Conservation (phyloP, 2,888 invertebrate genomes). For the Anoplius nigerrimus region DNA sequence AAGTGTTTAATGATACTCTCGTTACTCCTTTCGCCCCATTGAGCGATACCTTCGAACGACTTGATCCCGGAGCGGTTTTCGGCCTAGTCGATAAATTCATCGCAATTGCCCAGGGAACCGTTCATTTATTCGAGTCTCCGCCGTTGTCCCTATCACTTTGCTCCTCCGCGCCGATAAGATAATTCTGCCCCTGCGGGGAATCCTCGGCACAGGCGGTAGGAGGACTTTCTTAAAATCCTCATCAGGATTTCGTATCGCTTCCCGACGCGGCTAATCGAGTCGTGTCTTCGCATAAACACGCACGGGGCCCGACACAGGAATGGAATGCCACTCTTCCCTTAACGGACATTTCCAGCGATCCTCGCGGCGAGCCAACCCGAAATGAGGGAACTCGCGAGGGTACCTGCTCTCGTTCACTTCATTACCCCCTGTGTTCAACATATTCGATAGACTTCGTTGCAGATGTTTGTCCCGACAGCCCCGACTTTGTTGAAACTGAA, state of each 20-base stretch:
- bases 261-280: conserved; percentile 25
- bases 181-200: background rate
- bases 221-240: background rate
- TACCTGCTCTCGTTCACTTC: too few relatives aligned
- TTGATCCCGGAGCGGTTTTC: too few relatives aligned
- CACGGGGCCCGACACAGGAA: conserved; percentile 26
- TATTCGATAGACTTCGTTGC: too few relatives aligned
- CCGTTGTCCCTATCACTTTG: background rate
- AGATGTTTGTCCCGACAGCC: too few relatives aligned
- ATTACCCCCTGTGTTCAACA: too few relatives aligned
- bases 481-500: too few relatives aligned
- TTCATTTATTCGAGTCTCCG: too few relatives aligned
- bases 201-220: background rate
- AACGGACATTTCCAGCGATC: conserved; percentile 50
- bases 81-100: too few relatives aligned
- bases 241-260: conserved; percentile 25
- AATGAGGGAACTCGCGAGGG: conserved; percentile 29
- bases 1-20: too few relatives aligned
- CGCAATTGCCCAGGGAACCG: too few relatives aligned
- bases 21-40: too few relatives aligned
- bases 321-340: conserved; percentile 53
- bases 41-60: too few relatives aligned
- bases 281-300: conserved; percentile 25
- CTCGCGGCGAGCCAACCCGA: conserved; percentile 31
- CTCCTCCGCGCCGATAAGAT: background rate